Conservation (phyloP, 2,797 vertebrate genomes). For the Linurgus olivaceus region DNA sequence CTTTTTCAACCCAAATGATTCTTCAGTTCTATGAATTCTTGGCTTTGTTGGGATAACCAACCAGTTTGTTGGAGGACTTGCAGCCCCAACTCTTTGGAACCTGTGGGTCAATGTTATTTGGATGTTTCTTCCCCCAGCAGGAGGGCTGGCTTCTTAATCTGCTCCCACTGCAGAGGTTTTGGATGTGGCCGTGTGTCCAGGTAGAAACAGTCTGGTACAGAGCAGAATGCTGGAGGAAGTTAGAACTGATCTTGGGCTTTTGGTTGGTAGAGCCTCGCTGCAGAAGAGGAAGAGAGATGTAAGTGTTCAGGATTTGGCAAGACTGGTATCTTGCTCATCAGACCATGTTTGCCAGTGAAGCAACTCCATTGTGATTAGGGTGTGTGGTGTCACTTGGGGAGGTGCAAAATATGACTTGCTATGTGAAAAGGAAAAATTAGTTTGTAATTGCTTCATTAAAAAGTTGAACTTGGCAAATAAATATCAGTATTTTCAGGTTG, state of each 20-base stretch:
- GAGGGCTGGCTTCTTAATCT: background rate
- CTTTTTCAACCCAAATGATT: background rate
- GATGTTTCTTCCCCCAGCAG: background rate
- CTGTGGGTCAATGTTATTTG: fast-evolving
- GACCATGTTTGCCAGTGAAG: background rate
- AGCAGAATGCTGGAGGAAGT: background rate
- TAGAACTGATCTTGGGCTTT: background rate
- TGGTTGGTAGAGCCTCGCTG: background rate
- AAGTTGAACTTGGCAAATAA: background rate
- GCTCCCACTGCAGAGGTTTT: fast-evolving
- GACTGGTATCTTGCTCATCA: background rate
- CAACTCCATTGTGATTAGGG: background rate
- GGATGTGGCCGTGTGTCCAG: fast-evolving
- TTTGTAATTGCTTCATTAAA: background rate
- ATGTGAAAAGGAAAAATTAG: background rate
- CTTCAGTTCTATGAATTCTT: background rate
- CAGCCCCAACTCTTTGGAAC: background rate
- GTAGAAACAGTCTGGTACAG: background rate
- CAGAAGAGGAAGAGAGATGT: background rate
- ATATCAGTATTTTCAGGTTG: background rate
- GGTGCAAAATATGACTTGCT: background rate
- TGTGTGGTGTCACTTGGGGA: background rate
- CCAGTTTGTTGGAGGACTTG: fast-evolving
- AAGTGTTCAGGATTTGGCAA: background rate
- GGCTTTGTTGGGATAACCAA: background rate